Evolutionary conservation across 2,797 vertebrate genomes (phyloP), one percentile per base, ranked within the genome.

Genomic region (Petrocephalus sullivani): DNA sequence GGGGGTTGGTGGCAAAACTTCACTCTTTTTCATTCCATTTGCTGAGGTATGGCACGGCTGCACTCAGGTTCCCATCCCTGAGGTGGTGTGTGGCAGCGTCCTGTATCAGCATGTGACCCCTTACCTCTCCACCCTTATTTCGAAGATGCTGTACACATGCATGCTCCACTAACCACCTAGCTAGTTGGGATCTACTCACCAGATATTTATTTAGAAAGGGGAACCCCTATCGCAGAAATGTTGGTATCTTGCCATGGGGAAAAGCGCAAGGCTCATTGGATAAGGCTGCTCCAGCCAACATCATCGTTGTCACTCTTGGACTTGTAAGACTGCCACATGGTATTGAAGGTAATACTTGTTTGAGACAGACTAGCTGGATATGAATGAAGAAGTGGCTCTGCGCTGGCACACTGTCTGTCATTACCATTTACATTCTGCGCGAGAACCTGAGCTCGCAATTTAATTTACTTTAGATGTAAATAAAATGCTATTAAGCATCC

Each of bases 161-260:
- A 14, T 28, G 23, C 28, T 33, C 61, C 1, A 23, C 61, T 67
- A 67, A 67, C 23, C 61, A 33, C 28, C 61, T 67, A 14, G 61
- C 23, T 67, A 67, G 9, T 9, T 33, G 12, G 61, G 61, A 67
- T 67, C 21, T 0, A 8, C 21, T 28, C 28, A 28, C 2, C 28
- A 64, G 23, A 9, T 67, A 33, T 67, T 67, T 67, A 67, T 67
- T 67, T 67, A 4, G 23, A 71, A 41, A 37, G 0, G 28, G 5
- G 14, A 37, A 16, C 3, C 4, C 67, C 19, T 60, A 88, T 10
- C 12, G 49, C 41, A 33, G 78, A 12, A 61, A 51, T n/a, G 19
- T 9, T 88, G 67, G 58, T 53, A 88, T 61, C 57, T 83, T 88
- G 82, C 82, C 75, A 82, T 60, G 75, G 83, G 83, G 83, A 82